A percentile compares a stretch with the other conserved stretches of the same genome.
Evolutionary conservation across 2,797 vertebrate genomes (phyloP).

Genomic region (Okamejei kenojei): DNA sequence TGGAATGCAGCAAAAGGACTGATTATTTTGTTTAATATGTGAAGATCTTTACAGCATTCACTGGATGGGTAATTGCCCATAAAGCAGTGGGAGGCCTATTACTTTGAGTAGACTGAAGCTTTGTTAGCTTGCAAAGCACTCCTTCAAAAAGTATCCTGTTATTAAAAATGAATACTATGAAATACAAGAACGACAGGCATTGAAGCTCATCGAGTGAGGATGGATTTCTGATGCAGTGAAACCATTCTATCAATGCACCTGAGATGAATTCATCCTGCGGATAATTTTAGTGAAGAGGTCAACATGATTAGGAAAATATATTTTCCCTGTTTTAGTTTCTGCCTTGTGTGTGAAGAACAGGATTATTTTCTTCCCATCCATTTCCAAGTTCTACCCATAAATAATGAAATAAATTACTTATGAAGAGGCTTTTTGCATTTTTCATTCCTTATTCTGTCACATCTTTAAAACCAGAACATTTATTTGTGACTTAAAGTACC

Average conservation of each 20-base stretch:
- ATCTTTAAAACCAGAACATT: background rate
- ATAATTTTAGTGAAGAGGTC: background rate
- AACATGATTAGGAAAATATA: background rate
- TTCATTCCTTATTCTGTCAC: background rate
- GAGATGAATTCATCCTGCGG: background rate
- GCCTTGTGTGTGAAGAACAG: background rate
- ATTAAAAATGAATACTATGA: background rate
- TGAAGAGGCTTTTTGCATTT: background rate
- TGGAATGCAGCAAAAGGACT: background rate
- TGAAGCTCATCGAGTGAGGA: background rate
- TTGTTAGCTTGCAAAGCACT: background rate
- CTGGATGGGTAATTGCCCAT: background rate
- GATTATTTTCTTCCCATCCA: background rate
- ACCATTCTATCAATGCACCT: background rate
- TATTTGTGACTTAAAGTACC: background rate
- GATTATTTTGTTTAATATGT: background rate
- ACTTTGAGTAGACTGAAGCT: background rate
- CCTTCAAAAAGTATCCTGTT: conserved; percentile 18
- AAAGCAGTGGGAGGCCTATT: background rate
- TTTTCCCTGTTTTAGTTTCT: background rate
- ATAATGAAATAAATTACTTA: too few species aligned
- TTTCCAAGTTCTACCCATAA: background rate
- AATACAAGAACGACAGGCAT: background rate
- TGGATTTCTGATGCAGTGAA: background rate
- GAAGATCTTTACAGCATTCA: background rate